phyloP scores from a whole-genome alignment of 2,113 vertebrate genomes.

The Etheostoma spectabile region DNA sequence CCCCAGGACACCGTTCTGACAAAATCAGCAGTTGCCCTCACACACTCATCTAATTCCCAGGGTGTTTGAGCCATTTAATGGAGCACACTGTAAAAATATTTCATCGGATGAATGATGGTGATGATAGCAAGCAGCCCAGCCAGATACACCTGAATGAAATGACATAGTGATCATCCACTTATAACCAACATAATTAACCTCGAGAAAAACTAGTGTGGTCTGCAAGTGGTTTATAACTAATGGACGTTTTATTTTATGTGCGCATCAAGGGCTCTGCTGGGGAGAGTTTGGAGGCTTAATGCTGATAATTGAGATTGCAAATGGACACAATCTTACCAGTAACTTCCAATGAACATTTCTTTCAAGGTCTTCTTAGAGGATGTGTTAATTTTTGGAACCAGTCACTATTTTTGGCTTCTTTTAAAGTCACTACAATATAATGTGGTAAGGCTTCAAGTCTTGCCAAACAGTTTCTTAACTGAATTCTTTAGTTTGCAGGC shows the following conservation, averaged over 20 bases:
- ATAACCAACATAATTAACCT: slow-evolving; percentile 43
- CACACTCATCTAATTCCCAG: slow-evolving; percentile 13
- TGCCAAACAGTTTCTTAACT: background rate
- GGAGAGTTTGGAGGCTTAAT: background rate
- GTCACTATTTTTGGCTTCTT: background rate
- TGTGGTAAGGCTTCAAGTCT: background rate
- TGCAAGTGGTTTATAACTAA: slow-evolving; percentile 26
- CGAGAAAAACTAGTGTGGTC: slow-evolving; percentile 10
- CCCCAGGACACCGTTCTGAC: slow-evolving; percentile 31
- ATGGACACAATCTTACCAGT: background rate
- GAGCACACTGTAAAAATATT: slow-evolving; percentile 17
- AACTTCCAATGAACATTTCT: background rate
- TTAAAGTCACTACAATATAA: background rate
- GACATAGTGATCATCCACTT: slow-evolving; percentile 37
- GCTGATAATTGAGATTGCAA: slow-evolving; percentile 16
- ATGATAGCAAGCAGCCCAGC: slow-evolving; percentile 19
- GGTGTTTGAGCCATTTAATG: slow-evolving; percentile 26
- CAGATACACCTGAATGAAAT: slow-evolving; percentile 35
- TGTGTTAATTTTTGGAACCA: background rate
- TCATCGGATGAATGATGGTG: slow-evolving; percentile 29
- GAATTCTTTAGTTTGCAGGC: background rate
- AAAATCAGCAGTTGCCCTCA: slow-evolving; percentile 52
- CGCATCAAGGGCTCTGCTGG: slow-evolving; percentile 4
- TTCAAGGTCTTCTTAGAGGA: background rate
- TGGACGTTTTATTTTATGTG: slow-evolving; percentile 29